Conservation (phyloP, 23 tunicate genomes). For the Styela plicata region DNA sequence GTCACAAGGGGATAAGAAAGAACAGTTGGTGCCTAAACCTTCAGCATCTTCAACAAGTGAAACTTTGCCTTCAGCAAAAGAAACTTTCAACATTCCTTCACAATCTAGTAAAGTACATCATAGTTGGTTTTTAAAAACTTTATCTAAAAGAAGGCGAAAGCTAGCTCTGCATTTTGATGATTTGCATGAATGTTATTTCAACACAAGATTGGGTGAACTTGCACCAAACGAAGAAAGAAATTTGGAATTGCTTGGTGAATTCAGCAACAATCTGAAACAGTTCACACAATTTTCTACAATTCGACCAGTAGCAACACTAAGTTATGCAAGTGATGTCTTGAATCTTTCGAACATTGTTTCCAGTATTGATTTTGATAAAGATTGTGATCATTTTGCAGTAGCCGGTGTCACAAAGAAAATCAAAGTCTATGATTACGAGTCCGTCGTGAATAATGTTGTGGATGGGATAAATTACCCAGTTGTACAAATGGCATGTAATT, state of each 20-base stretch:
- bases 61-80: constrained; percentile 18
- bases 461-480: constrained; percentile 80
- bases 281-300: constrained; percentile 82
- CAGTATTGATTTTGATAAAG: constrained; percentile 95
- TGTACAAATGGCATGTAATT: constrained; percentile 92
- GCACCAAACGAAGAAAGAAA: constrained; percentile 61
- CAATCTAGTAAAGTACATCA: constrained; percentile 54
- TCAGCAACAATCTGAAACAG: constrained; percentile 58
- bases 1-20: constrained; percentile 49
- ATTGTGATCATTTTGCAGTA: constrained; percentile 95
- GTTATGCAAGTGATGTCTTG: constrained; percentile 83
- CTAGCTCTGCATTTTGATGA: constrained; percentile 71
- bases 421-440: constrained; percentile 93
- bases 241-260: constrained; percentile 60
- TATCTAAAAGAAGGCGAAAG: constrained; percentile 50
- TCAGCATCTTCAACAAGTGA: constrained; percentile 8
- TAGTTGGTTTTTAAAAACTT: constrained; percentile 58
- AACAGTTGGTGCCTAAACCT: constrained; percentile 93
- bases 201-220: constrained; percentile 60
- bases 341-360: constrained; percentile 92
- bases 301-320: constrained; percentile 70
- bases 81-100: constrained; percentile 58
- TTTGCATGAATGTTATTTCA: constrained; percentile 78
- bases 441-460: constrained; percentile 79
- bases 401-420: constrained; percentile 99